Evolutionary conservation across 2,888 invertebrate genomes (phyloP).

Genomic region (Diaprepes abbreviatus): DNA sequence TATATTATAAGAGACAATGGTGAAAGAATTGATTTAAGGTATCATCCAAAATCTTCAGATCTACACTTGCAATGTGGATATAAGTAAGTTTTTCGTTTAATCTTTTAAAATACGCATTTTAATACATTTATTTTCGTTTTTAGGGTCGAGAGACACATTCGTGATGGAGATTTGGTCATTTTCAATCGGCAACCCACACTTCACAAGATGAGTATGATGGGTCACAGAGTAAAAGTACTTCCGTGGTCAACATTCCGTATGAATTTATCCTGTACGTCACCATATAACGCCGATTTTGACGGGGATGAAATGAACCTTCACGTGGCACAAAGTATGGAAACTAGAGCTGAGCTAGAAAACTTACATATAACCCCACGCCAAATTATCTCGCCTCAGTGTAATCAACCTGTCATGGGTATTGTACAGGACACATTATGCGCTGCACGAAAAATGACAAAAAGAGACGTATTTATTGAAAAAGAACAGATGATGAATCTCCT

Average conservation of each 20-base stretch:
- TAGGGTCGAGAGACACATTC: conserved; percentile 94
- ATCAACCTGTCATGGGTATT: conserved; percentile 98
- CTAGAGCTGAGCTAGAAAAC: conserved; percentile 95
- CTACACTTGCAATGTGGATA: conserved; percentile 96
- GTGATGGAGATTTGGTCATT: conserved; percentile 97
- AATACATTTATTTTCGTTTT: conserved; percentile 36
- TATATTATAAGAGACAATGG: conserved; percentile 99
- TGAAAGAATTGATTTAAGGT: conserved; percentile 96
- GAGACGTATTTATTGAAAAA: conserved; percentile 97
- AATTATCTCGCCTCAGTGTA: conserved; percentile 99
- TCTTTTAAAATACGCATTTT: conserved; percentile 2
- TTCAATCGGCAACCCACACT: conserved; percentile 99
- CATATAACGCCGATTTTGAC: conserved; percentile 99
- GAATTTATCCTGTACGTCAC: conserved; percentile 98
- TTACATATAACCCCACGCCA: conserved; percentile 97
- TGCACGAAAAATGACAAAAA: conserved; percentile 98
- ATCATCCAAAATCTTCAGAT: conserved; percentile 98
- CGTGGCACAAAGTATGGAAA: conserved; percentile 99
- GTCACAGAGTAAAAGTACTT: conserved; percentile 95
- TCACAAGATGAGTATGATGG: conserved; percentile 99
- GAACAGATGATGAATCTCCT: conserved; percentile 99
- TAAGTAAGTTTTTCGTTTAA: conserved; percentile 67
- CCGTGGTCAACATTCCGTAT: conserved; percentile 99
- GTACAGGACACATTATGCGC: conserved; percentile 98
- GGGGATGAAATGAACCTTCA: conserved; percentile 99